These are phyloP conservation scores for Presbytis comata DNA, from an alignment of 2,797 vertebrate genomes.

Conservation along the genomic window DNA sequence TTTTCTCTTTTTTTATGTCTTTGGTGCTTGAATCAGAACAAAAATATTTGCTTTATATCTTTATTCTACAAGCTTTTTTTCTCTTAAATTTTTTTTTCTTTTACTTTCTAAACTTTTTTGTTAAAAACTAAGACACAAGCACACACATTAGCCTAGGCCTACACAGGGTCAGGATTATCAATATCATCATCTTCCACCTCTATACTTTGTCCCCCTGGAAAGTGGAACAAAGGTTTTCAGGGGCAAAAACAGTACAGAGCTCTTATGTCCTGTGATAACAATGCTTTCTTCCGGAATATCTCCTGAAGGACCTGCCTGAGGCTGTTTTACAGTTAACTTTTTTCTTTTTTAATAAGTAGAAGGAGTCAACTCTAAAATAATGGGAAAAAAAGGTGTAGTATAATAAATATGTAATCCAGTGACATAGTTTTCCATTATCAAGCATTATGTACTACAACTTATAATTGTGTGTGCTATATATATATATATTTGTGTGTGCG, in stretches of 20 bases:
- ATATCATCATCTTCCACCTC: not conserved
- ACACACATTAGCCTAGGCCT: not conserved
- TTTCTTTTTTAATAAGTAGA: not conserved
- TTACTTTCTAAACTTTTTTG: not conserved
- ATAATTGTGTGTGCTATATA: not conserved
- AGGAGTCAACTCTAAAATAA: not conserved
- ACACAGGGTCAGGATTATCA: not conserved
- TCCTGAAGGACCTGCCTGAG: not conserved
- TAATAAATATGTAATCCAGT: not conserved
- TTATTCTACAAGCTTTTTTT: not conserved
- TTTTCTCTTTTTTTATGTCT: not conserved
- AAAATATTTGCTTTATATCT: not conserved
- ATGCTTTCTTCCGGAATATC: not conserved
- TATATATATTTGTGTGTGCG: too few relatives aligned
- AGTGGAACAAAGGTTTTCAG: not conserved
- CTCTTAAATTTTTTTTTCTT: not conserved
- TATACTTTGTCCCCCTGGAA: not conserved
- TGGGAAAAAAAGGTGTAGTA: not conserved
- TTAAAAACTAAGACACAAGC: not conserved
- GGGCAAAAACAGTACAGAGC: not conserved
- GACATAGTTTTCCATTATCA: not conserved
- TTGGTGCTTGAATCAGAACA: not conserved
- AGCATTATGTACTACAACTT: not conserved
- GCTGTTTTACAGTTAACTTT: not conserved
- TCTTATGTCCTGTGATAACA: not conserved